Evolutionary conservation across 2,797 vertebrate species (phyloP).

Genomic region (Sebastes steindachneri): DNA sequence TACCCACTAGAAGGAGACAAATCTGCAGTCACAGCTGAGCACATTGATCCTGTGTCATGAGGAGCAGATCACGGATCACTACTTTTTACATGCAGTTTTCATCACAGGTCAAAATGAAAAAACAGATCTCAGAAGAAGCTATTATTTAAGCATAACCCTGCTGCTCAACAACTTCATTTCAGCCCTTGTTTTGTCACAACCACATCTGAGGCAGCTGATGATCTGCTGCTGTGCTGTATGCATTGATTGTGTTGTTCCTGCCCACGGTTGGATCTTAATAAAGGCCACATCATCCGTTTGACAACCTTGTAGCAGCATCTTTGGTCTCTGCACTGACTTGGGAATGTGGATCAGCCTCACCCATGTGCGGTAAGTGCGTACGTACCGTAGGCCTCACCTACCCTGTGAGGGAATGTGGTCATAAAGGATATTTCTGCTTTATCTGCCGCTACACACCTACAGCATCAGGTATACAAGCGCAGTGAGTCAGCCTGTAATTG

Average conservation of each 20-base stretch:
- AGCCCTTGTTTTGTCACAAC: constrained; percentile 9
- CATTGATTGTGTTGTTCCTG: constrained; percentile 42
- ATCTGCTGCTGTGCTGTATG: constrained; percentile 23
- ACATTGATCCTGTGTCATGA: background rate
- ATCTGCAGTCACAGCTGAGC: constrained; percentile 23
- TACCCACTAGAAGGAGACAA: constrained; percentile 75
- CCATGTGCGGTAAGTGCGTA: constrained; percentile 17
- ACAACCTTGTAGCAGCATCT: constrained; percentile 48
- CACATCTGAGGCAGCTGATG: constrained; percentile 12
- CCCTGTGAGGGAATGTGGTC: constrained; percentile 66
- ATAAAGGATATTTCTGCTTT: constrained; percentile 50
- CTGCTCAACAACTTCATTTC: constrained; percentile 19
- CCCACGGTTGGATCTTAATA: constrained; percentile 45
- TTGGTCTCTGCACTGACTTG: constrained; percentile 37
- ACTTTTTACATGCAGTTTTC: constrained; percentile 26
- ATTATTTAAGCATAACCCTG: constrained; percentile 8
- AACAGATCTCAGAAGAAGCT: constrained; percentile 14
- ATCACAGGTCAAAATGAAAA: constrained; percentile 16
- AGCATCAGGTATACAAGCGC: constrained; percentile 11
- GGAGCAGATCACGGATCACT: background rate
- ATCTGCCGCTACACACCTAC: constrained; percentile 57
- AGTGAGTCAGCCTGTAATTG: constrained; percentile 66
- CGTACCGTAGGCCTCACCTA: constrained; percentile 48
- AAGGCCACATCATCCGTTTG: constrained; percentile 52
- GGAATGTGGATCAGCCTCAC: constrained; percentile 71